Conservation (phyloP, 2,113 vertebrate species). For the Dermatemys mawii region DNA sequence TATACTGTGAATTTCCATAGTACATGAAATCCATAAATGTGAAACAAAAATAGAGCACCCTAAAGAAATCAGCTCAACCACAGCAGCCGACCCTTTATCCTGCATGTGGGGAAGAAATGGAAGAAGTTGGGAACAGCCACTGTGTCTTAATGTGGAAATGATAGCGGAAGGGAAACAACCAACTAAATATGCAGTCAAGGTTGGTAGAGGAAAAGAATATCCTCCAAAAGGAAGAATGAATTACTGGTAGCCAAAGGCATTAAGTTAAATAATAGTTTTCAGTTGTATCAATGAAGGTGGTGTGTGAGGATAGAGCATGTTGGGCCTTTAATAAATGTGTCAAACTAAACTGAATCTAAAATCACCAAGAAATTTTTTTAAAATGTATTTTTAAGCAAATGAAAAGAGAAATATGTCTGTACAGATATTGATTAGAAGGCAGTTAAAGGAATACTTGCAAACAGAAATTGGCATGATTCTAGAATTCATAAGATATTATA, state of each 20-base stretch:
- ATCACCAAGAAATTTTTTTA: background rate
- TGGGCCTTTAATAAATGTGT: background rate
- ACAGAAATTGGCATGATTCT: background rate
- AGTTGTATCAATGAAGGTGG: background rate
- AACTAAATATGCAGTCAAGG: background rate
- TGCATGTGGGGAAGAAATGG: background rate
- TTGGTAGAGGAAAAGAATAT: background rate
- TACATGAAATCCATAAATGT: background rate
- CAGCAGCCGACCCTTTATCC: background rate
- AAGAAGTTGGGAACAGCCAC: background rate
- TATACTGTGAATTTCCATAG: background rate
- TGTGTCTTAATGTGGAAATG: background rate
- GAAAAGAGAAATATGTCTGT: background rate
- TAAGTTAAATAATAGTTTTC: background rate
- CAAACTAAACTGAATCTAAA: background rate
- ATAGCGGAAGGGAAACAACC: background rate
- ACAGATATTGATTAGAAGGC: background rate
- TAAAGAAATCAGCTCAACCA: background rate
- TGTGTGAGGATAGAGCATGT: background rate
- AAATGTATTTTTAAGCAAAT: background rate
- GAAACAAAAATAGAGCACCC: background rate
- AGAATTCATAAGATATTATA: background rate
- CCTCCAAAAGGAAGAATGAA: background rate
- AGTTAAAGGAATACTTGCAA: background rate
- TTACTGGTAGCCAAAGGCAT: accelerated